A percentile compares a stretch with the other conserved stretches of the same genome.
Evolutionary conservation across 2,888 invertebrate genomes (phyloP).

Genomic region (Agrotis exclamationis): DNA sequence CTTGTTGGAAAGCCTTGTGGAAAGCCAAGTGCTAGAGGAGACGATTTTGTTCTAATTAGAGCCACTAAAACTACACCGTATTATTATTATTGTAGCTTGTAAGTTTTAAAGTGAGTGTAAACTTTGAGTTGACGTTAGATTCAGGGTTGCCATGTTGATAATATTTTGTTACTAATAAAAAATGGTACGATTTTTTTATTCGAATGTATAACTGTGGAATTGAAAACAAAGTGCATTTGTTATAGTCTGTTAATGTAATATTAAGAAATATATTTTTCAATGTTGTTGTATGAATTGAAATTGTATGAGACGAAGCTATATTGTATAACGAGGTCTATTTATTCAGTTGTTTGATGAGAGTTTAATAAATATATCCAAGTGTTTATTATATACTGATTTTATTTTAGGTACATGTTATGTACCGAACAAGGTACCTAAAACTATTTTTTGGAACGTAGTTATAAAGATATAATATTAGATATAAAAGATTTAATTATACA

Average conservation of each 20-base stretch:
- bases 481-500: constrained; percentile 62
- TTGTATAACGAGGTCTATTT: constrained; percentile 75
- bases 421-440: constrained; percentile 50
- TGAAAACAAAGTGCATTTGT: constrained; percentile 86
- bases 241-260: constrained; percentile 75
- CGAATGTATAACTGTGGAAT: constrained; percentile 75
- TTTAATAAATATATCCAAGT: constrained; percentile 61
- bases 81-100: constrained; percentile 34
- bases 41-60: constrained; percentile 56
- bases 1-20: background rate
- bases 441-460: constrained; percentile 60
- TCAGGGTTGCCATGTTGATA: constrained; percentile 84
- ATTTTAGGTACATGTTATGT: constrained; percentile 60
- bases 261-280: constrained; percentile 78
- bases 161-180: constrained; percentile 69
- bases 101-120: constrained; percentile 63
- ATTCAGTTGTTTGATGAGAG: constrained; percentile 73
- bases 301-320: constrained; percentile 58
- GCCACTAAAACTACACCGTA: constrained; percentile 34
- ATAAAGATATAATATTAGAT: constrained; percentile 42
- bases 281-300: constrained; percentile 71
- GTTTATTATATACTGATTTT: constrained; percentile 69
- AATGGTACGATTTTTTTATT: constrained; percentile 63
- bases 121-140: constrained; percentile 73
- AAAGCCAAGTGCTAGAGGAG: background rate